Percentiles rank a stretch among this genome's conserved stretches.
Evolutionary conservation across 2,888 invertebrate species (phyloP).

Genomic region (Aphelenchoides bicaudatus): DNA sequence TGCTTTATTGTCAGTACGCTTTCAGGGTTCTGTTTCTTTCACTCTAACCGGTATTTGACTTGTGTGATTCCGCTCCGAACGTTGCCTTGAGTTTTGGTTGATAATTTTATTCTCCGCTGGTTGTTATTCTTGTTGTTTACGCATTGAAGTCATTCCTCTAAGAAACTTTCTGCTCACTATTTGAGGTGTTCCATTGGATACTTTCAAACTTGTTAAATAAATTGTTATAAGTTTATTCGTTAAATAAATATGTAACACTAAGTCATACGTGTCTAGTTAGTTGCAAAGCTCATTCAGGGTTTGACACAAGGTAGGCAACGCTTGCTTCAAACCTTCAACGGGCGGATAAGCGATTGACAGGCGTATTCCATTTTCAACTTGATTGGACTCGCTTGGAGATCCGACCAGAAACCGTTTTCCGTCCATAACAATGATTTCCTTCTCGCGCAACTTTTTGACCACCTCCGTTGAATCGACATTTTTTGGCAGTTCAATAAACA

Average conservation of each 20-base stretch:
- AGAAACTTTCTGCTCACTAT: too few species aligned
- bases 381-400: neutral
- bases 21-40: too few species aligned
- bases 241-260: too few species aligned
- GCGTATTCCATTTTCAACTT: constrained; percentile 28
- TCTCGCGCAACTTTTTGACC: constrained; percentile 24
- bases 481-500: constrained; percentile 67
- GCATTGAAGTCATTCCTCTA: neutral
- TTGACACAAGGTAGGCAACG: constrained; percentile 11
- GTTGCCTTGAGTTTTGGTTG: neutral
- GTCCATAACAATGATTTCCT: constrained; percentile 21
- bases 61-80: neutral
- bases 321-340: constrained; percentile 25
- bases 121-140: neutral
- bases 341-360: constrained; percentile 26
- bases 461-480: constrained; percentile 40
- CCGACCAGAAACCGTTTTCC: constrained; percentile 31
- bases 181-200: neutral
- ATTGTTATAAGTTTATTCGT: neutral
- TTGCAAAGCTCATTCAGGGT: constrained; percentile 15
- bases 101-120: constrained; percentile 2
- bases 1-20: constrained; percentile 1
- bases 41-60: neutral
- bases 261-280: too few species aligned
- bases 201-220: neutral